These are phyloP conservation scores for Pristionchus exspectatus DNA, from an alignment of 2,888 invertebrate genomes.

Conservation along the genomic window DNA sequence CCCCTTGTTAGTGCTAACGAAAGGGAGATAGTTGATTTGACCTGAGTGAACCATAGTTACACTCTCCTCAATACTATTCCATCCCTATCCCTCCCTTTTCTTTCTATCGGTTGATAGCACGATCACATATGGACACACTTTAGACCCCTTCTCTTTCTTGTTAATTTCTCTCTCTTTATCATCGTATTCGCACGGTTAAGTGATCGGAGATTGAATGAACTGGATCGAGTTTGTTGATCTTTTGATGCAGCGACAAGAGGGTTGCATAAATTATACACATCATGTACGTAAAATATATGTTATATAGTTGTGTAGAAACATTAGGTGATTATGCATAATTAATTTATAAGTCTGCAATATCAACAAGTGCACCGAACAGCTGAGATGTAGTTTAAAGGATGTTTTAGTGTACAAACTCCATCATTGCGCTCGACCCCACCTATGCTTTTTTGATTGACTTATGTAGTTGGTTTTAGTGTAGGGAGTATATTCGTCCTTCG, in stretches of 20 bases:
- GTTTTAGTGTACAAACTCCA: background rate
- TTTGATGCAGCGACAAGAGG: background rate
- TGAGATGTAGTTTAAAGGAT: constrained; percentile 5
- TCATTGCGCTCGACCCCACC: background rate
- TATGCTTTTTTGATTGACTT: background rate
- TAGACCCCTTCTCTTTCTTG: constrained; percentile 2
- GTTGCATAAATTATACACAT: background rate
- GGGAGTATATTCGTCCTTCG: background rate
- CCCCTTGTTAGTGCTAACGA: background rate
- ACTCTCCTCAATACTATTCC: background rate
- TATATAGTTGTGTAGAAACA: background rate
- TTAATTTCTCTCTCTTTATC: constrained; percentile 8
- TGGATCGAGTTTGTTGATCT: background rate
- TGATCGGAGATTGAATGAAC: constrained; percentile 2
- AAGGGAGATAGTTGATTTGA: background rate
- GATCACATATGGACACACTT: background rate
- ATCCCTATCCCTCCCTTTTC: background rate
- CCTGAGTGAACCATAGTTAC: constrained; percentile 13
- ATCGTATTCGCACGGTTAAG: background rate
- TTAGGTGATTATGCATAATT: background rate
- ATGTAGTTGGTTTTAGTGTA: background rate
- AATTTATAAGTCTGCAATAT: background rate
- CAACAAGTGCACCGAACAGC: background rate
- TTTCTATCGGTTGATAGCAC: background rate
- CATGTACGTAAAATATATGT: background rate